These are phyloP conservation scores for Saguinus imperator DNA, from an alignment of 2,113 vertebrate species.

Conservation along the genomic window DNA sequence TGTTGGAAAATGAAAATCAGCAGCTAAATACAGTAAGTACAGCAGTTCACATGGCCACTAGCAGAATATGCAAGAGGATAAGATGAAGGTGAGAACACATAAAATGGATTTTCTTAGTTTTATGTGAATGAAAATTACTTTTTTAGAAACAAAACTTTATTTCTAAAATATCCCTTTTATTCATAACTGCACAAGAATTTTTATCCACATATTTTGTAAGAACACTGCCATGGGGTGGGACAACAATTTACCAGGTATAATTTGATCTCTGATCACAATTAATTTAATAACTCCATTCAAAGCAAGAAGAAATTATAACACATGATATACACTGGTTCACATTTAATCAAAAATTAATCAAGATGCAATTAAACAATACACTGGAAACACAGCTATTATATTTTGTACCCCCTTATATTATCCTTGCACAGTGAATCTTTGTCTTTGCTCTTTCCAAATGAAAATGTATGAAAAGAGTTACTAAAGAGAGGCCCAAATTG, in stretches of 20 bases:
- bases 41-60: background rate
- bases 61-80: background rate
- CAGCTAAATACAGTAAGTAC: background rate
- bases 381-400: background rate
- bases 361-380: background rate
- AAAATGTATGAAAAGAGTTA: conserved; percentile 17
- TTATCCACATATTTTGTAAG: background rate
- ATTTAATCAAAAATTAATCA: background rate
- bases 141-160: background rate
- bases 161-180: background rate
- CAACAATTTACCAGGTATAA: background rate
- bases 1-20: background rate
- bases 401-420: background rate
- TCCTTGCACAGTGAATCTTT: background rate
- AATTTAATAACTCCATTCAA: background rate
- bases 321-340: background rate
- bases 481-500: background rate
- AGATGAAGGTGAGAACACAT: background rate
- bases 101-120: background rate
- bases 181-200: background rate
- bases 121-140: background rate
- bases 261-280: background rate
- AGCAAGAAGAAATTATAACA: background rate
- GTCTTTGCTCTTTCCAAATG: background rate
- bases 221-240: background rate